Percentiles rank a stretch among this genome's conserved stretches.
phyloP scores from a whole-genome alignment of 2,113 vertebrate genomes.

The Hemiprocne comata region DNA sequence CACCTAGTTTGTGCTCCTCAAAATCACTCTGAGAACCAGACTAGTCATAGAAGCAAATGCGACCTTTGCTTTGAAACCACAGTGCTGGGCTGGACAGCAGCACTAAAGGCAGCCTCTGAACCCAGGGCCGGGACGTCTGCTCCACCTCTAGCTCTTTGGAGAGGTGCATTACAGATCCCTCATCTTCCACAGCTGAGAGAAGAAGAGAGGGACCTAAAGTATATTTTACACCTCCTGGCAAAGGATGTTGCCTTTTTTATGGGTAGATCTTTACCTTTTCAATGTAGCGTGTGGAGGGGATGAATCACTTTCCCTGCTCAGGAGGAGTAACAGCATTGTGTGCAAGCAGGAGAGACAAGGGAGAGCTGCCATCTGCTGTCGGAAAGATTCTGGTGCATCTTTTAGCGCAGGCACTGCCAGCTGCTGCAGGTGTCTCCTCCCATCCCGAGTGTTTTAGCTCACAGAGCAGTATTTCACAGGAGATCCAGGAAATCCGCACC shows the following conservation, averaged over 20 bases:
- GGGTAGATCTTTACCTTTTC: neutral
- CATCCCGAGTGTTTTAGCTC: neutral
- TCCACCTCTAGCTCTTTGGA: neutral
- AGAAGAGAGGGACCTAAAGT: neutral
- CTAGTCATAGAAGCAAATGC: neutral
- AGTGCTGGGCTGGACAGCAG: neutral
- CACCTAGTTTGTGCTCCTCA: neutral
- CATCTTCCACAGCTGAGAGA: neutral
- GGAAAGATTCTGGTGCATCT: neutral
- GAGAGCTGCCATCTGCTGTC: slow-evolving; percentile 66
- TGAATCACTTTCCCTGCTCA: neutral
- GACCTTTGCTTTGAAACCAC: neutral
- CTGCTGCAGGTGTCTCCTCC: neutral
- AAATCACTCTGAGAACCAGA: neutral
- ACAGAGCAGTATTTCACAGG: neutral
- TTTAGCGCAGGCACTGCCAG: neutral
- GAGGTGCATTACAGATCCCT: neutral
- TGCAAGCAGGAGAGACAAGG: neutral
- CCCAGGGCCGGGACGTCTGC: no score
- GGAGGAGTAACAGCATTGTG: neutral
- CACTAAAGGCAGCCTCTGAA: neutral
- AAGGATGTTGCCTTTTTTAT: neutral
- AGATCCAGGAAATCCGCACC: neutral
- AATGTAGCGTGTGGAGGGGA: neutral
- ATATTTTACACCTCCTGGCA: neutral